A percentile compares a stretch with the other conserved stretches of the same genome.
Conservation (phyloP, 2,797 vertebrate species). For the Myoxocephalus aenaeus region DNA sequence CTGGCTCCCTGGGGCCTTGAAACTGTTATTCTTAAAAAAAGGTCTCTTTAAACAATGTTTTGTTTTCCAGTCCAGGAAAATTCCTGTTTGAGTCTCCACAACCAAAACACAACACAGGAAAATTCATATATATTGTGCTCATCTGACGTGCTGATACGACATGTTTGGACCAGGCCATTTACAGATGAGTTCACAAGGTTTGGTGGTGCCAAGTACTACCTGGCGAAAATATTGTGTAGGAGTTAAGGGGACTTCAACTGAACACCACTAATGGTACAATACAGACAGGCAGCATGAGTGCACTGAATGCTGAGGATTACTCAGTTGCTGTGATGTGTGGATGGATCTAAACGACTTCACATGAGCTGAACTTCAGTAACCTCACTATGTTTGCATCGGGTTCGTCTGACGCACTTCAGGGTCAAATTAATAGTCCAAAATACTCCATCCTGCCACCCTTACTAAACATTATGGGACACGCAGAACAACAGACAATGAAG, state of each 20-base stretch:
- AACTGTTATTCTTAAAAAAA: conserved; percentile 40
- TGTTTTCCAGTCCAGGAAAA: conserved; percentile 63
- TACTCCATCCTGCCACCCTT: not conserved
- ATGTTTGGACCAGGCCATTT: conserved; percentile 37
- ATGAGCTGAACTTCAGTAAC: conserved; percentile 54
- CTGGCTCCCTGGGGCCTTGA: conserved; percentile 42
- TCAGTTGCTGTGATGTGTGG: conserved; percentile 64
- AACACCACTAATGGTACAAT: conserved; percentile 6
- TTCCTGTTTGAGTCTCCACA: conserved; percentile 26
- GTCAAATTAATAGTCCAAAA: conserved; percentile 49
- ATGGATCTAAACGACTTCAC: conserved; percentile 39
- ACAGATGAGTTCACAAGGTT: conserved; percentile 23
- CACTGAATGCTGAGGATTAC: conserved; percentile 56
- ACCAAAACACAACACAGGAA: conserved; percentile 53
- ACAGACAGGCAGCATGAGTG: conserved; percentile 59
- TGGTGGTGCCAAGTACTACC: not conserved
- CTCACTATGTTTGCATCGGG: conserved; percentile 51
- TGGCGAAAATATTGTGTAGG: not conserved
- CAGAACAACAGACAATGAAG: not conserved
- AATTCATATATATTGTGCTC: conserved; percentile 25
- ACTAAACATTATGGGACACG: not conserved
- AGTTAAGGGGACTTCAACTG: conserved; percentile 17
- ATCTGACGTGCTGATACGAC: conserved; percentile 26
- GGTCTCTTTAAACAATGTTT: conserved; percentile 47
- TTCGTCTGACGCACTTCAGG: conserved; percentile 34